These are phyloP conservation scores for Leucania comma DNA, from an alignment of 2,888 invertebrate species.

Conservation along the genomic window DNA sequence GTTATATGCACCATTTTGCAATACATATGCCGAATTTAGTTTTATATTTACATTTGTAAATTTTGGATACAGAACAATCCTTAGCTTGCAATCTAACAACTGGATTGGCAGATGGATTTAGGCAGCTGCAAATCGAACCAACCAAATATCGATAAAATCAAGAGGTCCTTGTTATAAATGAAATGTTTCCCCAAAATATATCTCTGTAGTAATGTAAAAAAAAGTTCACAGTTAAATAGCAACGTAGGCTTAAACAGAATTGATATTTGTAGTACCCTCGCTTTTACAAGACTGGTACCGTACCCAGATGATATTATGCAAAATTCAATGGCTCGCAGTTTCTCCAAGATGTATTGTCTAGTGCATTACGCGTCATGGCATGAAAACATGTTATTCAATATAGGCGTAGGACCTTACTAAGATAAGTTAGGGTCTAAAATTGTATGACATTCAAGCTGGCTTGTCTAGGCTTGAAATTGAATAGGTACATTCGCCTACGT, in stretches of 20 bases:
- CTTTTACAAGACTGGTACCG: conserved; percentile 36
- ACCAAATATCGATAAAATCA: not conserved
- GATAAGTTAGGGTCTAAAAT: conserved; percentile 24
- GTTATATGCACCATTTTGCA: not conserved
- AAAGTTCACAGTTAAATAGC: not conserved
- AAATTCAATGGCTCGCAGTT: conserved; percentile 71
- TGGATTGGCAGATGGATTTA: not conserved
- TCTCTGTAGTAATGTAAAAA: not conserved
- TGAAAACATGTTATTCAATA: conserved; percentile 17
- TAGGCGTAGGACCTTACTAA: conserved; percentile 9
- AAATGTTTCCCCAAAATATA: not conserved
- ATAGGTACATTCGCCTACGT: conserved; percentile 47
- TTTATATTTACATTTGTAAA: not conserved
- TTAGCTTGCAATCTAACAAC: not conserved
- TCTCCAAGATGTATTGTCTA: conserved; percentile 75
- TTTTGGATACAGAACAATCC: not conserved
- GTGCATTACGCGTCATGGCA: conserved; percentile 53
- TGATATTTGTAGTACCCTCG: conserved; percentile 20
- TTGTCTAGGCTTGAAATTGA: conserved; percentile 41
- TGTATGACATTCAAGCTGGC: not conserved
- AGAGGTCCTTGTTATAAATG: not conserved
- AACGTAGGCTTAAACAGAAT: conserved; percentile 15
- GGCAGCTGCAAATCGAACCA: not conserved
- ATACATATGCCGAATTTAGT: not conserved
- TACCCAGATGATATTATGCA: conserved; percentile 62